phyloP scores from a whole-genome alignment of 2,888 invertebrate species.

The Dimorphilus gyrociliatus region DNA sequence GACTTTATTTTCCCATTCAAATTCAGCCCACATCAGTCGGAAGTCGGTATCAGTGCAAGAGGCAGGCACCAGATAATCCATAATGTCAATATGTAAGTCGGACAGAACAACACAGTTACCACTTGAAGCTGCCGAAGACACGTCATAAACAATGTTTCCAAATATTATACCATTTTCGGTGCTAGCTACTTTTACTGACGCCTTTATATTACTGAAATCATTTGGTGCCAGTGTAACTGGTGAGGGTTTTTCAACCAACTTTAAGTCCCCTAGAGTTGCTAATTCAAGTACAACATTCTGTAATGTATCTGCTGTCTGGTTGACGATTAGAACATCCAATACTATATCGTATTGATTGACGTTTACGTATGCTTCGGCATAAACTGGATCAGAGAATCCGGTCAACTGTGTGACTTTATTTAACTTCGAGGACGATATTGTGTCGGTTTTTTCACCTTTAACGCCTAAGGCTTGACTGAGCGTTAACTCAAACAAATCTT shows the following conservation, averaged over 20 bases:
- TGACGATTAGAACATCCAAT: conserved; percentile 78
- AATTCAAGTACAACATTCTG: conserved; percentile 94
- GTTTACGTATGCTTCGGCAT: conserved; percentile 97
- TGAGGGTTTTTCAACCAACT: conserved; percentile 90
- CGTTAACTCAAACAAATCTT: conserved; percentile 81
- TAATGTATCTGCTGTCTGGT: conserved; percentile 87
- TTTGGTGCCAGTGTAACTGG: conserved; percentile 86
- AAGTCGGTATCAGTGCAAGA: conserved; percentile 86
- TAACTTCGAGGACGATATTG: conserved; percentile 42
- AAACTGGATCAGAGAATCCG: conserved; percentile 97
- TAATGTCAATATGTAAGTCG: conserved; percentile 98
- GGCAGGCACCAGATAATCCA: conserved; percentile 74
- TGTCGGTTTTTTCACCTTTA: conserved; percentile 38
- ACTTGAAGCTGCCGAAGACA: conserved; percentile 75
- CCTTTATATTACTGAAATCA: conserved; percentile 94
- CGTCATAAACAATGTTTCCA: conserved; percentile 95
- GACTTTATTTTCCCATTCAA: conserved; percentile 99
- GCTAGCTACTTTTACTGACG: conserved; percentile 87
- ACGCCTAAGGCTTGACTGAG: conserved; percentile 66
- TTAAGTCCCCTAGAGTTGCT: conserved; percentile 81
- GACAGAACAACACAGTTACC: conserved; percentile 93
- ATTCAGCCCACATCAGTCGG: conserved; percentile 99
- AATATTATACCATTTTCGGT: conserved; percentile 99
- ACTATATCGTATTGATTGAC: conserved; percentile 83
- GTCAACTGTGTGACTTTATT: conserved; percentile 76